A percentile compares a stretch with the other conserved stretches of the same genome.
Evolutionary conservation across 2,113 vertebrate species (phyloP).

Genomic region (Oncorhynchus clarkii): DNA sequence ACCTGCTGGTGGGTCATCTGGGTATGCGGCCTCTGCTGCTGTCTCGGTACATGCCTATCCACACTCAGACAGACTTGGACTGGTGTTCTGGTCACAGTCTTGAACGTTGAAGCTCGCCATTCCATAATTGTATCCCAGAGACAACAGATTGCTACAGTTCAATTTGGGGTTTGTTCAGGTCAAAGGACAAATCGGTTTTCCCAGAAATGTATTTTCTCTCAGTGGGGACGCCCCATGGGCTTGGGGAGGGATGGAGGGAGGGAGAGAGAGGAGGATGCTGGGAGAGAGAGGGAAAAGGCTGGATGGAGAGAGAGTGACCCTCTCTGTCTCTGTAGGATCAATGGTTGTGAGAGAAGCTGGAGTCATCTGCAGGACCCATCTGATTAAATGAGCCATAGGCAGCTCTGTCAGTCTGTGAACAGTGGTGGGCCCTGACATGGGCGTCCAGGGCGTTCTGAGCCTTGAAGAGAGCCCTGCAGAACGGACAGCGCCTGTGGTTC

Average conservation of each 20-base stretch:
- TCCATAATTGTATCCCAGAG: too few relatives aligned
- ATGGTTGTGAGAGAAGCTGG: background rate
- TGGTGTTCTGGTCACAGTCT: constrained; percentile 42
- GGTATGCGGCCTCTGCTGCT: constrained; percentile 79
- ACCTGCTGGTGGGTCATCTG: constrained; percentile 79
- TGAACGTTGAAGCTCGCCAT: too few relatives aligned
- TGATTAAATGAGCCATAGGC: constrained; percentile 86
- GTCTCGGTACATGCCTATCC: constrained; percentile 81
- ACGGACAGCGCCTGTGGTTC: constrained; percentile 93
- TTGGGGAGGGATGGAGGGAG: constrained; percentile 49
- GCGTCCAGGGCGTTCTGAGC: constrained; percentile 96
- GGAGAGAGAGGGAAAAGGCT: constrained; percentile 46
- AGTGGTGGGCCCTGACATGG: constrained; percentile 95
- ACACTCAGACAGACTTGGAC: constrained; percentile 84
- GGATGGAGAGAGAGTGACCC: too few relatives aligned
- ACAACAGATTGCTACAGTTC: constrained; percentile 53
- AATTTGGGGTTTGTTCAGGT: constrained; percentile 86
- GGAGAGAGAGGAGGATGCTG: constrained; percentile 32
- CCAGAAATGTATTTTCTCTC: constrained; percentile 46
- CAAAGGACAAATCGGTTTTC: constrained; percentile 78
- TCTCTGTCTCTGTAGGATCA: background rate
- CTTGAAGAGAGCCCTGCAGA: constrained; percentile 97
- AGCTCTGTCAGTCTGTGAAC: constrained; percentile 94
- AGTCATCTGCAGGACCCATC: constrained; percentile 74
- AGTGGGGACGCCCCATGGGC: constrained; percentile 34